A percentile compares a stretch with the other conserved stretches of the same genome.
Conservation (phyloP, 2,888 invertebrate species). For the Ornithoptera priamus region DNA sequence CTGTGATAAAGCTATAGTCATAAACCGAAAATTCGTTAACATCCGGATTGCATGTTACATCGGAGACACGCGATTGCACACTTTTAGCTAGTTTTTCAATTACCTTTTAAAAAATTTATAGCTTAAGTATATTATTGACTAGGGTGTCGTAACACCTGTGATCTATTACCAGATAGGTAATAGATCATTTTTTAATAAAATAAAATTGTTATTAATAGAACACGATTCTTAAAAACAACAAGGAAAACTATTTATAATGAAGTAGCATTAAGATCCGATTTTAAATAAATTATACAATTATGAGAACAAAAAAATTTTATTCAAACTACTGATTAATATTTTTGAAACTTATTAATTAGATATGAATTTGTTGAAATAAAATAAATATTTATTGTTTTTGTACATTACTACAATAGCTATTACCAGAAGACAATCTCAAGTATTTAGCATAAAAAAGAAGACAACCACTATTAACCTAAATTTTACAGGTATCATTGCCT, state of each 20-base stretch:
- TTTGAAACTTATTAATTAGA: neutral
- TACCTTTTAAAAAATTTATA: neutral
- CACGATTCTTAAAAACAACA: neutral
- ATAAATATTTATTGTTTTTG: neutral
- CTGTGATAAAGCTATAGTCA: constrained; percentile 6
- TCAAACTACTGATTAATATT: neutral
- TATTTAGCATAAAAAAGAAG: neutral
- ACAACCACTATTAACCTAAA: neutral
- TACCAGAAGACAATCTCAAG: neutral
- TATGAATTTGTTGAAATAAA: neutral
- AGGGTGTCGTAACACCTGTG: neutral
- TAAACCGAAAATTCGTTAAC: constrained; percentile 16
- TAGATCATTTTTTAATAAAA: neutral
- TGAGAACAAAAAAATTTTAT: neutral
- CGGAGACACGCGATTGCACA: constrained; percentile 18
- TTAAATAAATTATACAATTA: neutral
- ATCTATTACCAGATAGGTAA: neutral
- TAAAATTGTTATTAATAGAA: neutral
- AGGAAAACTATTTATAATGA: neutral
- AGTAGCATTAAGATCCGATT: neutral
- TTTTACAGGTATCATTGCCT: neutral
- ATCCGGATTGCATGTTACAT: constrained; percentile 18
- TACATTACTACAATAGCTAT: neutral
- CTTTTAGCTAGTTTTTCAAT: constrained; percentile 13
- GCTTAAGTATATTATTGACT: neutral